Evolutionary conservation across 2,797 vertebrate species (phyloP), one percentile per base, ranked within the genome.

Genomic region (Anguilla pacifica): DNA sequence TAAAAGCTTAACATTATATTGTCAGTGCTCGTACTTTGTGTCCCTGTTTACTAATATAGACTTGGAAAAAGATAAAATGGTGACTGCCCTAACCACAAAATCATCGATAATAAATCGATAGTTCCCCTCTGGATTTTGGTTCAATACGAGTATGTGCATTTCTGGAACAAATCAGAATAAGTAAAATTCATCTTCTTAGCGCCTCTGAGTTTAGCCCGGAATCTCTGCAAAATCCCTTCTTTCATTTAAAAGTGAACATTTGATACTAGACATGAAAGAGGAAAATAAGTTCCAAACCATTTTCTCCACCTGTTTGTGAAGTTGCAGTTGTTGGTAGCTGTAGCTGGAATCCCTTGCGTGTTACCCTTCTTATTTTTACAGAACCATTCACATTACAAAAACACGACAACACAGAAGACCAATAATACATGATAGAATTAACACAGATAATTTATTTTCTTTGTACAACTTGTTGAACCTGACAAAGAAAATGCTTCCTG

Each of bases 1-100:
- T 98, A 98, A 98, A 98, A 93, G 93, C 93, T 96, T 96, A 94
- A 92, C 93, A 86, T 88, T 89, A 82, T 72, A 55, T 89, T 2
- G 74, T 90, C 70, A 17, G 22, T 67, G 22, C 61, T 67, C 7
- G 19, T 4, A 67, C 17, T 59, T 59, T 59, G 15, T 59, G 15
- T 59, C 17, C n/a, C 64, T n/a, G 25, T 70, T 70, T 70, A n/a
- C 25, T 28, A 10, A 28, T 70, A 5, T 3, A n/a, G 64, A 70
- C 64, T 70, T n/a, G 59, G 22, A 64, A 64, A 64, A 64, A 59
- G 17, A 59, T 59, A 46, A 46, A 46, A 46, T 46, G 43, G 43
- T 46, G 43, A 46, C 43, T 55, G 13, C 13, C 10, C 53, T 55
- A 55, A 55, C 53, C 53, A 55, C 53, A 55, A 55, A 55, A 55